Conservation (phyloP, 2,888 invertebrate genomes). For the Pyrochroa serraticornis region DNA sequence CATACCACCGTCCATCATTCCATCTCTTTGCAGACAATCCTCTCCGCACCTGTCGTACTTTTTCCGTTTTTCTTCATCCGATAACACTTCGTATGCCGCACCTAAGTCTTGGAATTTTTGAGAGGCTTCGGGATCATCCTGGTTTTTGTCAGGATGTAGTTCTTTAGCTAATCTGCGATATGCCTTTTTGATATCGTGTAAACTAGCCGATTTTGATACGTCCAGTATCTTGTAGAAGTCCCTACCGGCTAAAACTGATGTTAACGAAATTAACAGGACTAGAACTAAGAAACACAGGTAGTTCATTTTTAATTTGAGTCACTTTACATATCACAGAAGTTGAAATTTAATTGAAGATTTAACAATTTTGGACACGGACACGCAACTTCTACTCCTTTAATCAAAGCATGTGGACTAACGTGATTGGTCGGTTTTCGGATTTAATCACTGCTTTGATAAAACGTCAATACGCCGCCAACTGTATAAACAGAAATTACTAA, state of each 20-base stretch:
- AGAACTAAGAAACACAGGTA: conserved; percentile 36
- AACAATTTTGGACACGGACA: not conserved
- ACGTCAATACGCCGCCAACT: too few species aligned
- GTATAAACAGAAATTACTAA: too few species aligned
- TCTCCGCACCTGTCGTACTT: conserved; percentile 96
- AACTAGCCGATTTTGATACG: conserved; percentile 81
- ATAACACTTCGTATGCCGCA: conserved; percentile 94
- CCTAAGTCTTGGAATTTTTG: conserved; percentile 95
- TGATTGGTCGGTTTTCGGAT: conserved; percentile 46
- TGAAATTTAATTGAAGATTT: conserved; percentile 8
- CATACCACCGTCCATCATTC: conserved; percentile 79
- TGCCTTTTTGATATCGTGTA: conserved; percentile 97
- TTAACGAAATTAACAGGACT: conserved; percentile 40
- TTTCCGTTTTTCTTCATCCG: conserved; percentile 91
- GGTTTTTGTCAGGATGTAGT: conserved; percentile 97
- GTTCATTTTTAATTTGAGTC: conserved; percentile 35
- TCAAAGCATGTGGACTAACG: conserved; percentile 46
- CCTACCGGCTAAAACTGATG: conserved; percentile 67
- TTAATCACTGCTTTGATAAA: too few species aligned
- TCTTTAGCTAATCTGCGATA: conserved; percentile 95
- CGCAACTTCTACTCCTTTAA: not conserved
- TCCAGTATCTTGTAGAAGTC: conserved; percentile 95
- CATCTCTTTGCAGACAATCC: conserved; percentile 94
- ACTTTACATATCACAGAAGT: conserved; percentile 36
- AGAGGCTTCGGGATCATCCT: conserved; percentile 90